Conservation (phyloP, 2,888 invertebrate species). For the Phania funesta region DNA sequence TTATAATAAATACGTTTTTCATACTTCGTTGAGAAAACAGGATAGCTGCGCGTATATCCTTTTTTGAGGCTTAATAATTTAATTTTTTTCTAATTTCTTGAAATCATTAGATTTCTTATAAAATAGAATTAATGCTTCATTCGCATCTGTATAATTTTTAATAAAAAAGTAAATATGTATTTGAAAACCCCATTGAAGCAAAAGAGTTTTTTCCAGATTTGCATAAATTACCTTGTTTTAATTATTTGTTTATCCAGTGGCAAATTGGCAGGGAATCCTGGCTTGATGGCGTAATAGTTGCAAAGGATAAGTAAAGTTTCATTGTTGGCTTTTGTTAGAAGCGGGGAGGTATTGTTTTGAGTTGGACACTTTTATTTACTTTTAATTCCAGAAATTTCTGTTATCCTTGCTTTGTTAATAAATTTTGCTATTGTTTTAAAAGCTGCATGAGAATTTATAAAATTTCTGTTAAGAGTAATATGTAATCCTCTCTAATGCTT, state of each 20-base stretch:
- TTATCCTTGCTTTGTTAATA: background rate
- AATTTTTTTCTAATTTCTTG: no score
- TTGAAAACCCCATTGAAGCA: background rate
- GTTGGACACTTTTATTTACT: background rate
- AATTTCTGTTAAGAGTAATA: background rate
- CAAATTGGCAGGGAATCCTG: background rate
- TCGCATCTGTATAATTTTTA: no score
- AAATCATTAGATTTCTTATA: no score
- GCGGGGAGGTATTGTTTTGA: background rate
- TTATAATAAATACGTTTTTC: no score
- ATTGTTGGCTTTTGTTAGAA: background rate
- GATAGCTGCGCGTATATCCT: constrained; percentile 2
- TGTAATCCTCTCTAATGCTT: background rate
- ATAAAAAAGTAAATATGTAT: background rate
- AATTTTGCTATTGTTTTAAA: background rate
- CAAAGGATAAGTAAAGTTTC: background rate
- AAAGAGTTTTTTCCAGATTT: background rate
- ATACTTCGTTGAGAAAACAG: no score
- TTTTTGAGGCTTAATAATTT: no score
- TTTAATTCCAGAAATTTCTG: background rate
- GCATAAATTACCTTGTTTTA: constrained; percentile 8
- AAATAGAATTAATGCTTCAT: no score
- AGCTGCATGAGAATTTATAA: background rate
- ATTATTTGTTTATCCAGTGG: constrained; percentile 7
- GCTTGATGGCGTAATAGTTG: background rate